Conservation (phyloP, 2,113 vertebrate species). For the Solea senegalensis region DNA sequence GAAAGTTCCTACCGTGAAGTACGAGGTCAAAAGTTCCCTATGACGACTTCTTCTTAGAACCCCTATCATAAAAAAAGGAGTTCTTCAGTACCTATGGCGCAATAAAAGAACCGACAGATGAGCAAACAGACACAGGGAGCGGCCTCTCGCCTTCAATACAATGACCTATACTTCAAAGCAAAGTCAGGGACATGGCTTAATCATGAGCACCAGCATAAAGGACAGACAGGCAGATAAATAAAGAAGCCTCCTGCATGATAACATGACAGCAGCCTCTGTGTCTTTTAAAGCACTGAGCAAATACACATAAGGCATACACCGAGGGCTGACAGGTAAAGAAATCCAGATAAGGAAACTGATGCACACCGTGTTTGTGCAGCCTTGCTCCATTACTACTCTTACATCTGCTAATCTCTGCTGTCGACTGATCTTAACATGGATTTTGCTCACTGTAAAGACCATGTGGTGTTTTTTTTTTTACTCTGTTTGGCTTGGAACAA, state of each 20-base stretch:
- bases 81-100: too few relatives aligned
- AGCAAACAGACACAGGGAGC: slow-evolving; percentile 9
- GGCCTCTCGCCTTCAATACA: slow-evolving; percentile 59
- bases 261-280: slow-evolving; percentile 41
- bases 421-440: slow-evolving; percentile 34
- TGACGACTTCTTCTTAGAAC: too few relatives aligned
- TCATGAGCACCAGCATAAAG: slow-evolving; percentile 62
- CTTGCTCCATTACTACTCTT: slow-evolving; percentile 42
- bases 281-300: slow-evolving; percentile 65
- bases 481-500: slow-evolving; percentile 14
- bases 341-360: slow-evolving; percentile 33
- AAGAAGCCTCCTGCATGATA: slow-evolving; percentile 38
- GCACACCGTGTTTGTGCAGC: slow-evolving; percentile 34
- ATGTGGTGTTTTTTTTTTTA: slow-evolving; percentile 5
- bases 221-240: slow-evolving; percentile 57
- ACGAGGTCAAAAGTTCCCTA: too few relatives aligned
- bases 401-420: slow-evolving; percentile 55
- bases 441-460: neutral
- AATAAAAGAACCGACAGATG: neutral
- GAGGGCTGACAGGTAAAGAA: slow-evolving; percentile 20
- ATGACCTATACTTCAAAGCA: slow-evolving; percentile 67
- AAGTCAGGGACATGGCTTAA: slow-evolving; percentile 26
- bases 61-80: too few relatives aligned
- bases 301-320: slow-evolving; percentile 48
- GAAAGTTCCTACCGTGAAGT: too few relatives aligned